A percentile compares a stretch with the other conserved stretches of the same genome.
Conservation (phyloP, 92 coral and sea anemone species). For the Epizoanthus illoricatus region DNA sequence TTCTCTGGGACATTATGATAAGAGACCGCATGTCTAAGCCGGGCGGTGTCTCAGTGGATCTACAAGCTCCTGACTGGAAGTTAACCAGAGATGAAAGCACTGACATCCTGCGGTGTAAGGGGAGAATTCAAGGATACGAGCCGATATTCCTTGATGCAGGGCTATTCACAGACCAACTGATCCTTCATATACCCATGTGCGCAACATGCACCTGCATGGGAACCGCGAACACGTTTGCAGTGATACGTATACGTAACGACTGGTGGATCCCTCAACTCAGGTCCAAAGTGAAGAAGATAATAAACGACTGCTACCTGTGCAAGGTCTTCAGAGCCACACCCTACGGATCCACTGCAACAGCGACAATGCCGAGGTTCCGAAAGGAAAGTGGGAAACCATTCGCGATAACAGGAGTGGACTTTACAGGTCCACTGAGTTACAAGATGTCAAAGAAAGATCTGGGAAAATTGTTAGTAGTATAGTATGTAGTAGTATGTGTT, state of each 20-base stretch:
- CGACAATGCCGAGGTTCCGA: constrained; percentile 50
- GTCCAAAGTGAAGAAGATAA: constrained; percentile 48
- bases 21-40: no score
- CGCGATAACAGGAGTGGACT: constrained; percentile 58
- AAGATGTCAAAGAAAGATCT: constrained; percentile 56
- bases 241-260: constrained; percentile 25
- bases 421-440: constrained; percentile 59
- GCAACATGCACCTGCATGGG: constrained; percentile 39
- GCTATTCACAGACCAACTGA: constrained; percentile 17
- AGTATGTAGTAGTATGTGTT: no score
- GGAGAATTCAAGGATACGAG: constrained; percentile 42
- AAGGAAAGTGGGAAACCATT: constrained; percentile 52
- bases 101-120: constrained; percentile 46
- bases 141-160: constrained; percentile 50
- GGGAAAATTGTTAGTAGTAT: no score
- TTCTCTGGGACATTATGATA: no score
- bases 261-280: constrained; percentile 50
- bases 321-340: constrained; percentile 53
- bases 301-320: constrained; percentile 51
- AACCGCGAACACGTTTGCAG: constrained; percentile 43
- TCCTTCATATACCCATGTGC: constrained; percentile 23
- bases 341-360: constrained; percentile 37
- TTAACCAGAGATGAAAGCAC: constrained; percentile 28
- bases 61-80: constrained; percentile 44
- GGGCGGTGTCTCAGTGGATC: constrained; percentile 14